Conservation (phyloP, 2,113 vertebrate species). For the Aepyceros melampus region DNA sequence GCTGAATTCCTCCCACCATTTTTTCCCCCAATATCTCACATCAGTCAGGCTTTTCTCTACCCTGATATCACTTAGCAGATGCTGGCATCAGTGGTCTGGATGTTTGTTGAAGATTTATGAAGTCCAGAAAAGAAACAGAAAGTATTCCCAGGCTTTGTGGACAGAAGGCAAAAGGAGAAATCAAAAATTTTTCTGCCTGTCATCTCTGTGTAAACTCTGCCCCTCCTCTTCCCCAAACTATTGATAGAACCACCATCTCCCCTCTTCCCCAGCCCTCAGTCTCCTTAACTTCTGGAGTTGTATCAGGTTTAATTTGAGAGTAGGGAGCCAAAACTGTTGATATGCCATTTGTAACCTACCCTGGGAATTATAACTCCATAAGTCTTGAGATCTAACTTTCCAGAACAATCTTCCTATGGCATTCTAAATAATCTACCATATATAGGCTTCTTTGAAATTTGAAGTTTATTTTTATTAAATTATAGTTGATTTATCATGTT, state of each 20-base stretch:
- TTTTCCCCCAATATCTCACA: background rate
- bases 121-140: background rate
- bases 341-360: background rate
- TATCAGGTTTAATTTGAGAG: background rate
- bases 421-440: background rate
- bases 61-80: background rate
- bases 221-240: no score
- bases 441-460: background rate
- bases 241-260: background rate
- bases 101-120: background rate
- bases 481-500: background rate
- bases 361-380: background rate
- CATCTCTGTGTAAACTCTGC: no score
- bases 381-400: background rate
- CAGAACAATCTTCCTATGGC: background rate
- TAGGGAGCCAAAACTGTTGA: background rate
- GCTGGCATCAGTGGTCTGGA: background rate
- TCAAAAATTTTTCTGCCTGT: background rate
- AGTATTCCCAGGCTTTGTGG: background rate
- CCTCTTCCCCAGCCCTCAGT: background rate
- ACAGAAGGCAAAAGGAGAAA: background rate
- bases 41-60: background rate
- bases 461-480: background rate
- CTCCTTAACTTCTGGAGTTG: background rate
- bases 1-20: background rate